These are phyloP conservation scores for Danionella cerebrum DNA, from an alignment of 2,113 vertebrate genomes.

Conservation along the genomic window DNA sequence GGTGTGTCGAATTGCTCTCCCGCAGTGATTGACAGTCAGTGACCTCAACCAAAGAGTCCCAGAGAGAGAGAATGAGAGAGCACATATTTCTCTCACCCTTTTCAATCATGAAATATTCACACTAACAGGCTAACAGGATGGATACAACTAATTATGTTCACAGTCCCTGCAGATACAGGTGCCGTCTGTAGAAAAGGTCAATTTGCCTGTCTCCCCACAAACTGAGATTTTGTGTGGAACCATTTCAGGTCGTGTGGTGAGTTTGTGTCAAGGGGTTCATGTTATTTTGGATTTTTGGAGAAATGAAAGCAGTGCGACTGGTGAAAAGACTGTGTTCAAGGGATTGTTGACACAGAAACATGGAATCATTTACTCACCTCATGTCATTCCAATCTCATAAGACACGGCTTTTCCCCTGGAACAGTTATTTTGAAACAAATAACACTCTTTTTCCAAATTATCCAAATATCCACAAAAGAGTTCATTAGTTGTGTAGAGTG, in stretches of 20 bases:
- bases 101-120: slow-evolving; percentile 28
- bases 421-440: neutral
- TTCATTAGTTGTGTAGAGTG: too few relatives aligned
- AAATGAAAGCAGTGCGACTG: neutral
- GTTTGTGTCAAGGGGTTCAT: neutral
- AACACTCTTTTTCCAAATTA: neutral
- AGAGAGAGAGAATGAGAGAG: neutral
- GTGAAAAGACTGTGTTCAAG: neutral
- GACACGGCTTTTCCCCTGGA: too few relatives aligned
- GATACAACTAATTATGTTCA: slow-evolving; percentile 15
- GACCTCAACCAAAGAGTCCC: slow-evolving; percentile 1
- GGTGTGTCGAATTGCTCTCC: neutral
- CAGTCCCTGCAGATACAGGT: slow-evolving; percentile 5
- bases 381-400: neutral
- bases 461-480: neutral
- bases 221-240: slow-evolving; percentile 6
- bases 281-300: neutral
- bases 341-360: neutral
- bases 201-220: neutral
- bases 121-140: slow-evolving; percentile 1
- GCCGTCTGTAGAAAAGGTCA: slow-evolving; percentile 2
- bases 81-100: neutral
- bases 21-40: slow-evolving; percentile 3
- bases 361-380: neutral
- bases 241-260: slow-evolving; percentile 28